phyloP scores from a whole-genome alignment of 1,140 invertebrate genomes.

The Drosophila pandora region DNA sequence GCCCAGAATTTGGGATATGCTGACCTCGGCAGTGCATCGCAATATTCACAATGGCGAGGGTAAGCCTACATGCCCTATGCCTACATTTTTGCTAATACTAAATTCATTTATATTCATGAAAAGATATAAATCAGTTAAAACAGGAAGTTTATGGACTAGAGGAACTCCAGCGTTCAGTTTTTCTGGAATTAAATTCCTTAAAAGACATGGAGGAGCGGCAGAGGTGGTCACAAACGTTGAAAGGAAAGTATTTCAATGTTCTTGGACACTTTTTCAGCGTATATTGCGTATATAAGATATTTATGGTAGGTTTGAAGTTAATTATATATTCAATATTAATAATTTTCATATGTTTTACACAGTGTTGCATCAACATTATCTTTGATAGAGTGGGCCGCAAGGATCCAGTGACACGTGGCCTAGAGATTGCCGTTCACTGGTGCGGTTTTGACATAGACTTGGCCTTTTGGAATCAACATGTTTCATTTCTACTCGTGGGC shows the following conservation, averaged over 20 bases:
- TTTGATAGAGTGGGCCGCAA: conserved; percentile 99
- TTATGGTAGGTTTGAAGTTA: conserved; percentile 87
- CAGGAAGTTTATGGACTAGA: conserved; percentile 95
- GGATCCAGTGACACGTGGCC: conserved; percentile 98
- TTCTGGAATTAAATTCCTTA: conserved; percentile 97
- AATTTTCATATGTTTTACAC: conserved; percentile 81
- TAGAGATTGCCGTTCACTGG: conserved; percentile 99
- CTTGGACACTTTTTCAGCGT: conserved; percentile 99
- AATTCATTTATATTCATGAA: neutral
- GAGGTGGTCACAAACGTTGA: conserved; percentile 97
- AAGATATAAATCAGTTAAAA: conserved; percentile 92
- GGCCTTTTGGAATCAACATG: conserved; percentile 99
- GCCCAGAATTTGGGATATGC: conserved; percentile 87
- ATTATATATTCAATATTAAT: neutral
- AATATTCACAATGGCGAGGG: conserved; percentile 86
- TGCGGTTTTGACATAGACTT: conserved; percentile 98
- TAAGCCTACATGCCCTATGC: no score
- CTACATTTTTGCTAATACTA: neutral
- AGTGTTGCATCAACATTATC: conserved; percentile 98
- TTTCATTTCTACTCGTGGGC: conserved; percentile 98
- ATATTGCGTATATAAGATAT: conserved; percentile 99
- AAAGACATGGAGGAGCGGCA: conserved; percentile 96
- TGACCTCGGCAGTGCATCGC: conserved; percentile 85
- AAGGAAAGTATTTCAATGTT: conserved; percentile 99
- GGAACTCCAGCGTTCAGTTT: conserved; percentile 96